A percentile compares a stretch with the other conserved stretches of the same genome.
Evolutionary conservation across 2,888 invertebrate genomes (phyloP).

Genomic region (Eurytoma adleriae): DNA sequence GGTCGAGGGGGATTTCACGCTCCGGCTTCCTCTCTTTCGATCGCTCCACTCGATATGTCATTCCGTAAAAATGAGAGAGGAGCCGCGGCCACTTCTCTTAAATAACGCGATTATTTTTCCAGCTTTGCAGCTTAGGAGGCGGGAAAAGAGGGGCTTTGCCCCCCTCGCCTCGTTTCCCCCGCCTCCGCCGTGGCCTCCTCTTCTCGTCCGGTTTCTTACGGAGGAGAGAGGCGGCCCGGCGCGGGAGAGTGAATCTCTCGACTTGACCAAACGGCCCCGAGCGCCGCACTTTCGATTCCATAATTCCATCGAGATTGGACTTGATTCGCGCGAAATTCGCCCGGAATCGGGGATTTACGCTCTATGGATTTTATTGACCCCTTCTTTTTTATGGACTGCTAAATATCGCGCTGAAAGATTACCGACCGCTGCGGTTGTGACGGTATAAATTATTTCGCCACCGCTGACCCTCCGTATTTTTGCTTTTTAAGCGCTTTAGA

Average conservation of each 20-base stretch:
- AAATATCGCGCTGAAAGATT: too few species aligned
- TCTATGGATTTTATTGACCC: too few species aligned
- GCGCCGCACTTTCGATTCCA: too few species aligned
- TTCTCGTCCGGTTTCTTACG: neutral
- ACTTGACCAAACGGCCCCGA: too few species aligned
- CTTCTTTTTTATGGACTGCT: too few species aligned
- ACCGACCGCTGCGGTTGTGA: too few species aligned
- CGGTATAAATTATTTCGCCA: too few species aligned
- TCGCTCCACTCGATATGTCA: slow-evolving; percentile 46
- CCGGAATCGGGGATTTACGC: too few species aligned
- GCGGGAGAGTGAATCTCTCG: neutral
- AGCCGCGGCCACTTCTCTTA: slow-evolving; percentile 6
- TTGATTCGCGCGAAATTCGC: too few species aligned
- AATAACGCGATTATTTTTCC: slow-evolving; percentile 49
- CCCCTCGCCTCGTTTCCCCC: neutral
- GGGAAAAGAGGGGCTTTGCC: neutral
- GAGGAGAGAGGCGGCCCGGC: neutral
- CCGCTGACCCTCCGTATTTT: too few species aligned
- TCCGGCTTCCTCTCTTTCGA: slow-evolving; percentile 13
- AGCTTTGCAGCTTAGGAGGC: slow-evolving; percentile 25
- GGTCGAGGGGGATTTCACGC: slow-evolving; percentile 45
- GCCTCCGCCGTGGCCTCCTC: neutral
- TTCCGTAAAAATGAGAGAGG: slow-evolving; percentile 27
- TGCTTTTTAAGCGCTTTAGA: too few species aligned
- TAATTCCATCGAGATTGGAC: too few species aligned